A percentile compares a stretch with the other conserved stretches of the same genome.
Evolutionary conservation across 2,113 vertebrate species (phyloP).

Genomic region (Pionites leucogaster): DNA sequence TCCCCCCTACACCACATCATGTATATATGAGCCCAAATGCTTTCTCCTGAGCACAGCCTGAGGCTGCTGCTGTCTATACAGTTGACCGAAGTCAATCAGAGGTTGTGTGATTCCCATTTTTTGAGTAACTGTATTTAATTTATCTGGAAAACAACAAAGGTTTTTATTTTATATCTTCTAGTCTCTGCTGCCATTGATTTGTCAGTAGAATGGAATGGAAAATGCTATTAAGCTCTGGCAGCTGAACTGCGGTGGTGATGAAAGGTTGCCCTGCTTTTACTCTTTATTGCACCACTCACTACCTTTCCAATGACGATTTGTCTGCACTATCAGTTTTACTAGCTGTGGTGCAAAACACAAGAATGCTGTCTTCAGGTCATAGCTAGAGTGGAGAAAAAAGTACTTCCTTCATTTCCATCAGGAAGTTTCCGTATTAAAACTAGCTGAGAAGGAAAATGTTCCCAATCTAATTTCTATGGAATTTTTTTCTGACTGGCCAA

Average conservation of each 20-base stretch:
- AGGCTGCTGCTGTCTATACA: neutral
- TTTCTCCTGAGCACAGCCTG: neutral
- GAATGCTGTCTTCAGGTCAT: neutral
- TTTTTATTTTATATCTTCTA: neutral
- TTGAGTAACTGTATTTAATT: neutral
- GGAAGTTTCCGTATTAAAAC: constrained; percentile 2
- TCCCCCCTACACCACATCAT: rapidly evolving
- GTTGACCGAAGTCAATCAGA: neutral
- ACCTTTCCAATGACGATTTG: neutral
- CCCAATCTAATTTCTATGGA: neutral
- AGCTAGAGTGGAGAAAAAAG: neutral
- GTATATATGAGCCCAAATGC: neutral
- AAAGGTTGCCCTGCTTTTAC: constrained; percentile 22
- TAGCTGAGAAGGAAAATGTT: neutral
- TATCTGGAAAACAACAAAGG: neutral
- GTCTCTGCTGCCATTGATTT: constrained; percentile 6
- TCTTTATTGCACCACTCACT: neutral
- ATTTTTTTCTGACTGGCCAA: neutral
- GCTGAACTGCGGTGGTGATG: neutral
- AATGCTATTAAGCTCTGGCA: neutral
- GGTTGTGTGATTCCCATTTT: neutral
- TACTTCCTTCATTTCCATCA: neutral
- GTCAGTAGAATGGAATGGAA: constrained; percentile 37
- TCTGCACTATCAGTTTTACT: neutral
- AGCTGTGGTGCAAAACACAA: neutral